Evolutionary conservation across 2,888 invertebrate species (phyloP), one percentile per base, ranked within the genome.

Genomic region (Heliconius hortense): DNA sequence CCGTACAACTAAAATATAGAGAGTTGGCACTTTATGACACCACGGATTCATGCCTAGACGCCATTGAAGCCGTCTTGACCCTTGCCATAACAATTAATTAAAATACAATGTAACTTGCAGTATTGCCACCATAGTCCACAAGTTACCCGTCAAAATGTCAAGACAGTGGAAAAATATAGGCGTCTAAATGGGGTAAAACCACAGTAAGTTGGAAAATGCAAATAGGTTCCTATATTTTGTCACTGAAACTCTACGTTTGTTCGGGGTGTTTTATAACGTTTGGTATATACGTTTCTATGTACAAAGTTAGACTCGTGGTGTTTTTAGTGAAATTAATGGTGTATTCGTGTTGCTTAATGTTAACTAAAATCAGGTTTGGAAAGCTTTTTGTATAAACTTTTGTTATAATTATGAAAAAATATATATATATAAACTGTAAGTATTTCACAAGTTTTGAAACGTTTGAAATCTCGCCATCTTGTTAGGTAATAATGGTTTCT

Each of bases 71-170:
- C 85, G 86, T 87, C 87, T 87, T 86, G 87, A 85, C 86, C 86
- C 80, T 79, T 79, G 86, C 87, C 80, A 87, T 90, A 90, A 91
- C 91, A 90, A 92, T 93, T 93, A 92, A 93, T 92, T 92, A 91
- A 88, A 90, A 88, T 87, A 88, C 90, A 90, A 90, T 88, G 88
- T 90, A 77, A 76, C 76, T 71, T 79, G 77, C 79, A 67, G 76
- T 77, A 77, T 75, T 75, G 81, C 81, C 80, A 79, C 80, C 76
- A 7, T 18, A 18, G 48, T 5, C 48, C 43, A 80, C 80, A 80
- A 82, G 74, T 75, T 79, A 79, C 81, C 81, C 82, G 81, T 85
- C 84, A 83, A 82, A 84, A 83, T 81, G 83, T 84, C 84, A 84
- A 81, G 82, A 81, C 78, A 78, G 79, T 79, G 18, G 81, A 83